Conservation (phyloP, 2,888 invertebrate species). For the Phanerotoma sp. region DNA sequence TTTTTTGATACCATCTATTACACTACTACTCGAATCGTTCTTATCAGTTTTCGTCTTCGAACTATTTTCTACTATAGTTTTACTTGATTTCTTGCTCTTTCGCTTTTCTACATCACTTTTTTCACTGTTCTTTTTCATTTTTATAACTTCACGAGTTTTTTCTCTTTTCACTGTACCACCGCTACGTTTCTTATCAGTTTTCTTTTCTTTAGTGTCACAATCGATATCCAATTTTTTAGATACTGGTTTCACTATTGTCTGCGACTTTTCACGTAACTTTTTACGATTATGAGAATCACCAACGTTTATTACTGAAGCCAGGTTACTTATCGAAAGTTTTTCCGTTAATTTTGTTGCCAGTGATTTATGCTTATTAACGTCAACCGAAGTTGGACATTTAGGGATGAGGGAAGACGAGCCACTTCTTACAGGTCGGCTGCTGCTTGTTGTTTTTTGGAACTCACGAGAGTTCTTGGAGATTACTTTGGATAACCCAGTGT, state of each 20-base stretch:
- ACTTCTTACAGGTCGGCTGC: conserved; percentile 36
- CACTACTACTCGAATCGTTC: not conserved
- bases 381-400: conserved; percentile 5
- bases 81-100: conserved; percentile 28
- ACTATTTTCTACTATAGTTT: conserved; percentile 15
- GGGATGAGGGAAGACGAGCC: conserved; percentile 24
- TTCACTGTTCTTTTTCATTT: conserved; percentile 28
- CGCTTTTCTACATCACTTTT: conserved; percentile 34
- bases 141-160: conserved; percentile 23
- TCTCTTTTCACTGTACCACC: conserved; percentile 24
- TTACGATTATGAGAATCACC: conserved; percentile 40
- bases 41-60: conserved; percentile 10
- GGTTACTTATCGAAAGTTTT: conserved; percentile 13
- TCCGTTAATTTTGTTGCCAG: conserved; percentile 11
- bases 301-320: conserved; percentile 8
- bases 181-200: conserved; percentile 32
- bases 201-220: conserved; percentile 26
- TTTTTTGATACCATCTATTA: conserved; percentile 60
- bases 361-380: conserved; percentile 13
- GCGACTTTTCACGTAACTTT: conserved; percentile 47
- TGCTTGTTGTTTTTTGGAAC: conserved; percentile 33
- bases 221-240: conserved; percentile 35
- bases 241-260: conserved; percentile 46
- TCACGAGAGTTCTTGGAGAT: conserved; percentile 44
- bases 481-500: conserved; percentile 57